Evolutionary conservation across 1,140 invertebrate genomes (phyloP), one percentile per base, ranked within the genome.

Genomic region (Epicauta chinensis): DNA sequence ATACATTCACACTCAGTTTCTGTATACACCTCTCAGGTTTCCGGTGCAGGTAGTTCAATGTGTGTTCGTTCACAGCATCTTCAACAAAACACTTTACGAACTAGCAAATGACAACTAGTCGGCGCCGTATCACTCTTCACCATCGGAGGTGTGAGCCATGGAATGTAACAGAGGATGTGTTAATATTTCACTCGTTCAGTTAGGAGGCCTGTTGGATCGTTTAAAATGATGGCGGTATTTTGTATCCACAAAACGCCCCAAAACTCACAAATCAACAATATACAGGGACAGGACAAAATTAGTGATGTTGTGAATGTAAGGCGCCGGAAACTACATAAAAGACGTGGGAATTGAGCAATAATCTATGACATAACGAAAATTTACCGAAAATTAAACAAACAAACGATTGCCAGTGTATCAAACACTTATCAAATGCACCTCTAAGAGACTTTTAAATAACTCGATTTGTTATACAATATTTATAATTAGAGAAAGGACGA

Each of bases 111-210:
- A 53, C 55, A 53, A 51, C 30, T 48, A 50, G 53, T 50, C 57
- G 61, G 59, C 61, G 61, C 59, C 59, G 46, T 63, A 63, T 63
- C 61, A 59, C 40, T 59, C 55, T 56, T 51, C 61, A 59, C 51
- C 56, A 58, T 59, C 55, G 45, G 49, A 61, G 61, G 61, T 61
- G 61, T 54, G 53, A 58, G 45, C 43, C 44, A 51, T 52, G 55
- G 57, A 59, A 59, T 62, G 59, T 42, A 29, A 51, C 16, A 44
- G 32, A 34, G 39, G 51, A 56, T 56, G 53, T 56, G 54, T 58
- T 60, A 63, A 63, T 63, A 63, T 60, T 60, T 63, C 61, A 60
- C 56, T 60, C 58, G 46, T 31, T 9, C 46, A 46, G n/a, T 23
- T 23, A 4, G 7, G 17, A 23, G 3, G 17, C 17, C 17, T 23